Evolutionary conservation across 1,140 invertebrate species (phyloP), one percentile per base, ranked within the genome.

Genomic region (Drosophila ambigua): DNA sequence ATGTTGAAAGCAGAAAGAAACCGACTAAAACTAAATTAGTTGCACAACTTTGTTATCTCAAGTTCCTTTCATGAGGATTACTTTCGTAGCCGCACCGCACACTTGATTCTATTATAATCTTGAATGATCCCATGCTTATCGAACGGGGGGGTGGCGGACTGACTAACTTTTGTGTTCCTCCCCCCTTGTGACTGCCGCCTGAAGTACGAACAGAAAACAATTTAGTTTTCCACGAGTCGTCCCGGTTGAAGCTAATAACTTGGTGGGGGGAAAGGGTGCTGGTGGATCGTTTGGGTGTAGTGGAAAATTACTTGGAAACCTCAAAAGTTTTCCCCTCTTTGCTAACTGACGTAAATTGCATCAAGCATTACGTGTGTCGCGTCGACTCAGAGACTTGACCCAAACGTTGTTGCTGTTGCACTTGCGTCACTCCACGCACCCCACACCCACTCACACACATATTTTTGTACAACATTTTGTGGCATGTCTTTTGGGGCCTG

Each of bases 271-370:
- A 2, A 24, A 52, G 62, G 31, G 8, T 9, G 31, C 28, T 31
- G 7, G 7, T 28, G 26, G 50, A 62, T 60, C 60, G 54, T 72
- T 63, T 62, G 28, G 67, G 35, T 53, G 52, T 50, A 57, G 46
- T 45, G 76, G 54, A 68, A 87, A 75, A 66, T 75, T 66, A 78
- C 63, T 71, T 41, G 72, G 78, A 83, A 75, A 57, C 63, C 72
- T 76, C 55, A 76, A 76, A 76, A 76, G 72, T 67, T 76, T 67
- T 63, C 16, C 39, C 49, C 60, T 28, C 24, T 67, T 72, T 23
- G 62, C 63, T 63, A 81, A 64, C 51, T 87, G 68, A 77, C 81
- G 65, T 55, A 79, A 73, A 85, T 87, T 87, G 68, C 76, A 73
- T 58, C 52, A 67, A 71, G 77, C 72, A 77, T 57, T 69, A 62